A percentile compares a stretch with the other conserved stretches of the same genome.
Evolutionary conservation across 2,888 invertebrate genomes (phyloP).

Genomic region (Thecophora atra): DNA sequence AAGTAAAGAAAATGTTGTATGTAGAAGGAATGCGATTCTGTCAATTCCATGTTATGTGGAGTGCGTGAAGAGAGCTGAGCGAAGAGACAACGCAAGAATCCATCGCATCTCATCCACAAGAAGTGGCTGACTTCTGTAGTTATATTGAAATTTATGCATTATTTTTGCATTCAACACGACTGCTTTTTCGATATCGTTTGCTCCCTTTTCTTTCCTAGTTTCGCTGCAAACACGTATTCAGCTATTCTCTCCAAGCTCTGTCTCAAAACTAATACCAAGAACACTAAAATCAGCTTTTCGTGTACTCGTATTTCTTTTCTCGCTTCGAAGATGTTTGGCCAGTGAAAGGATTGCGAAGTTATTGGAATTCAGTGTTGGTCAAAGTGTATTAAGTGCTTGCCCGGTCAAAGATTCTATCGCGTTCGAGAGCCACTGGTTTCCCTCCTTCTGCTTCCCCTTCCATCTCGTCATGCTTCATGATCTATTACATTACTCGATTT

Average conservation of each 20-base stretch:
- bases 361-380: neutral
- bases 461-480: neutral
- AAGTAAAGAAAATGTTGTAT: too few relatives aligned
- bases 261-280: too few relatives aligned
- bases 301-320: too few relatives aligned
- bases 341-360: neutral
- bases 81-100: neutral
- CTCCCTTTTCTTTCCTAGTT: neutral
- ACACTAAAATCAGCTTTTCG: too few relatives aligned
- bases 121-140: too few relatives aligned
- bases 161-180: slow-evolving; percentile 8
- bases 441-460: neutral
- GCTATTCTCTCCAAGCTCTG: neutral
- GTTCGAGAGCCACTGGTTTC: neutral
- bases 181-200: neutral
- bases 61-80: neutral
- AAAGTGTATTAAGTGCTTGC: neutral
- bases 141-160: too few relatives aligned
- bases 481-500: neutral
- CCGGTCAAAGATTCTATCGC: neutral
- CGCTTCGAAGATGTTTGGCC: too few relatives aligned
- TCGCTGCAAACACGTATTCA: neutral
- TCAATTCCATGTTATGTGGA: too few relatives aligned
- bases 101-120: too few relatives aligned
- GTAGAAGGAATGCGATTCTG: too few relatives aligned